Conservation (phyloP, 2,888 invertebrate species). For the Pachymerium ferrugineum region DNA sequence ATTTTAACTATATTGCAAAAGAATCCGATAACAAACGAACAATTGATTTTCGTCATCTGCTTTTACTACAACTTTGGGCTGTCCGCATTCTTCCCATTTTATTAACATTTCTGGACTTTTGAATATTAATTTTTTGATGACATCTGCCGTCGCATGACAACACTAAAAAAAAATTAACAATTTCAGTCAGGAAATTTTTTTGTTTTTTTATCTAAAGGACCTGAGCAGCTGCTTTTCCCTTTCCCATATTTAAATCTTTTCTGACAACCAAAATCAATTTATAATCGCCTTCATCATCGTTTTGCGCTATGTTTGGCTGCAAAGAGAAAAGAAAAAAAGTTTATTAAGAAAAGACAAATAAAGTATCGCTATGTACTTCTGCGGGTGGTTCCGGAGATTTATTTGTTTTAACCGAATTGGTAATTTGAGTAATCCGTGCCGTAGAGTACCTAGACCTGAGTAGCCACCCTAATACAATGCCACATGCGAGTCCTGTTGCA, state of each 20-base stretch:
- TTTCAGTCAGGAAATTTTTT: background rate
- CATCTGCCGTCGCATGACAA: constrained; percentile 86
- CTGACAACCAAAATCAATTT: constrained; percentile 82
- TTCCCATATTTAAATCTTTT: constrained; percentile 88
- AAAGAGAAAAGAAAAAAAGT: background rate
- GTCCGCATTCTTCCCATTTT: constrained; percentile 66
- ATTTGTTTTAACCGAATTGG: background rate
- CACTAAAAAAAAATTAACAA: constrained; percentile 55
- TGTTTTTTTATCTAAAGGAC: constrained; percentile 39
- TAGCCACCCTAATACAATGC: constrained; percentile 6
- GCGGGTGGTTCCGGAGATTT: background rate
- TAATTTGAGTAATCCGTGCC: background rate
- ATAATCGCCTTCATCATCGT: constrained; percentile 40
- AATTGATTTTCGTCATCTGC: constrained; percentile 69
- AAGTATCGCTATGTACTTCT: background rate
- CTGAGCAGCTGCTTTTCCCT: constrained; percentile 90
- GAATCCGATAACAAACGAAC: constrained; percentile 34
- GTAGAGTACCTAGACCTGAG: background rate
- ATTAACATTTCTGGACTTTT: constrained; percentile 59
- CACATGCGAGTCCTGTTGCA: constrained; percentile 27
- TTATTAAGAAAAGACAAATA: background rate
- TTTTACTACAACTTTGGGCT: constrained; percentile 81
- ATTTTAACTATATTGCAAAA: background rate
- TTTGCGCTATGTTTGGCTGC: background rate
- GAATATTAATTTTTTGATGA: constrained; percentile 64